Conservation (phyloP, 1,140 invertebrate genomes). For the Lysiphlebus fabarum region DNA sequence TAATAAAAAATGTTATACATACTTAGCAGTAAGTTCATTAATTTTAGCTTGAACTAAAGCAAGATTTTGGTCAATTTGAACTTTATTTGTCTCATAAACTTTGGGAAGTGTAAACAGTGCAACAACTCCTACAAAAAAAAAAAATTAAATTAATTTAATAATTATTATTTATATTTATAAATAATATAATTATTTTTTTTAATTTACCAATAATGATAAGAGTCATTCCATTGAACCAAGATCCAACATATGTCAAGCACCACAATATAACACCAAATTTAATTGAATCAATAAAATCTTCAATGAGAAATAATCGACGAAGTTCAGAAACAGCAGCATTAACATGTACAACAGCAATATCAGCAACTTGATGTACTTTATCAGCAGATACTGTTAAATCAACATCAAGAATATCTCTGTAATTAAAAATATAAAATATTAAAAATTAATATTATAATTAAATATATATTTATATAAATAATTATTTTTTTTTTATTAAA, state of each 20-base stretch:
- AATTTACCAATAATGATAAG: constrained; percentile 83
- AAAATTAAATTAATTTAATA: constrained; percentile 30
- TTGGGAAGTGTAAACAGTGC: constrained; percentile 94
- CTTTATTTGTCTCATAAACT: constrained; percentile 96
- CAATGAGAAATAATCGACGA: constrained; percentile 90
- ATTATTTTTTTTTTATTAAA: constrained; percentile 10
- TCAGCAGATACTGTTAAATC: constrained; percentile 83
- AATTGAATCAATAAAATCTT: constrained; percentile 92
- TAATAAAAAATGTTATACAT: constrained; percentile 46
- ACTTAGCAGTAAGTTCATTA: constrained; percentile 86
- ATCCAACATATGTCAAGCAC: constrained; percentile 92
- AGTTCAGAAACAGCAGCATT: constrained; percentile 79
- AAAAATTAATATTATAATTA: constrained; percentile 14
- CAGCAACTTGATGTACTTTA: constrained; percentile 81
- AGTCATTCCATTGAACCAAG: constrained; percentile 98
- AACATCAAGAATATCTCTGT: constrained; percentile 80
- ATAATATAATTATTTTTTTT: background rate
- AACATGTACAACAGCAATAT: constrained; percentile 77
- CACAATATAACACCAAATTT: constrained; percentile 92
- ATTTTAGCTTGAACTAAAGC: constrained; percentile 83
- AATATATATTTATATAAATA: too few relatives aligned
- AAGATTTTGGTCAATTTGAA: constrained; percentile 92
- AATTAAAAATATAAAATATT: constrained; percentile 37
- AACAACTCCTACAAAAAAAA: constrained; percentile 73
- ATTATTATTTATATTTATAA: background rate